A percentile compares a stretch with the other conserved stretches of the same genome.
These are phyloP conservation scores for Mormyrus hasselquistii DNA, from an alignment of 2,797 vertebrate species.

Conservation along the genomic window DNA sequence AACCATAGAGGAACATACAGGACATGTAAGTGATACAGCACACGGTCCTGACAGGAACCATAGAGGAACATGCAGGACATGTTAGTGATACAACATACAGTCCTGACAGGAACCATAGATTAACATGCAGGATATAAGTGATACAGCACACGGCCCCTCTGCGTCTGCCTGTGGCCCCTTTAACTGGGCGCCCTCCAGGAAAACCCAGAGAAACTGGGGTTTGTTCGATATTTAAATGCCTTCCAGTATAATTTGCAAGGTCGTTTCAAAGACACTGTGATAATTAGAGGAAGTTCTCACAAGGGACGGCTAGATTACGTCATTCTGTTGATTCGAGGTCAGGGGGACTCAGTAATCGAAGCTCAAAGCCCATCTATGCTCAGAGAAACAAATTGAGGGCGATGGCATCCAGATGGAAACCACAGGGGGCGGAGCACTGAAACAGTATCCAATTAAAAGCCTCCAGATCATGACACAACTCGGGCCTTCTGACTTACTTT, in stretches of 20 bases:
- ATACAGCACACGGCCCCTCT: neutral
- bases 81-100: neutral
- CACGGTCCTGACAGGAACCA: neutral
- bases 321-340: conserved; percentile 17
- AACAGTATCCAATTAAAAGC: neutral
- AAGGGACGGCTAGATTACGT: conserved; percentile 21
- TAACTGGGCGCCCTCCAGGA: neutral
- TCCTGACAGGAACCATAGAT: neutral
- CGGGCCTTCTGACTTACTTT: neutral
- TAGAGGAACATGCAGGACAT: neutral
- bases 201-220: neutral
- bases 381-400: conserved; percentile 3
- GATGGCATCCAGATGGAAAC: neutral
- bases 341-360: conserved; percentile 4
- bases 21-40: neutral
- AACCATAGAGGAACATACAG: neutral
- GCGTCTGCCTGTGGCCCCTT: neutral
- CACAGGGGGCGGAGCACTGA: neutral
- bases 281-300: conserved; percentile 33
- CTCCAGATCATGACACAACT: neutral
- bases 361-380: neutral
- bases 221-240: neutral
- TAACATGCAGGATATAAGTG: neutral
- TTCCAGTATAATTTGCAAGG: conserved; percentile 30
- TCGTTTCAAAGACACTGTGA: conserved; percentile 33